Evolutionary conservation across 2,797 vertebrate genomes (phyloP).

Genomic region (Clarias laeviceps): DNA sequence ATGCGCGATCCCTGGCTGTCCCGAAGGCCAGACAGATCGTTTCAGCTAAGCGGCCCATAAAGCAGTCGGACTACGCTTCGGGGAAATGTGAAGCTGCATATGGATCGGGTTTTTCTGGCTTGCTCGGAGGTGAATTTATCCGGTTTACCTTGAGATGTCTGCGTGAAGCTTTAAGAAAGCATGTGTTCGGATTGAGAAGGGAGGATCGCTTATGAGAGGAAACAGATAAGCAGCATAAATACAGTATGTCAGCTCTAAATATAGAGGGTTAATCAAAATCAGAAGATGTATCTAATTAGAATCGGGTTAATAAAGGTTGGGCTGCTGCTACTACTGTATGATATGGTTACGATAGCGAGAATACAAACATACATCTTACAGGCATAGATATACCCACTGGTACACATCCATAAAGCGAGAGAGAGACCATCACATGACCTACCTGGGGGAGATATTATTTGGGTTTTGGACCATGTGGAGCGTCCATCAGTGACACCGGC

Average conservation of each 20-base stretch:
- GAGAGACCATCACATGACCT: not conserved
- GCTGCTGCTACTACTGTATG: no score
- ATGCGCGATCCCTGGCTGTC: not conserved
- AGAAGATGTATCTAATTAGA: not conserved
- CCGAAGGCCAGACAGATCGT: conserved; percentile 20
- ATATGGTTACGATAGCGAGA: not conserved
- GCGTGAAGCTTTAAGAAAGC: conserved; percentile 35
- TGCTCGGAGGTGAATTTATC: conserved; percentile 46
- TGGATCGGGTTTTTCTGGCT: conserved; percentile 18
- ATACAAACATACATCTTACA: not conserved
- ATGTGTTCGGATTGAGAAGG: conserved; percentile 2
- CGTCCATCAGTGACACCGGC: not conserved
- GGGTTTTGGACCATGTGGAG: not conserved
- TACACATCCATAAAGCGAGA: not conserved
- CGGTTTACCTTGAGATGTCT: conserved; percentile 54
- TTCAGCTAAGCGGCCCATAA: conserved; percentile 26
- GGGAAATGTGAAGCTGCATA: conserved; percentile 23
- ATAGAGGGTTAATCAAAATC: not conserved
- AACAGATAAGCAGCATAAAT: conserved; percentile 37
- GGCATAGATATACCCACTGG: not conserved
- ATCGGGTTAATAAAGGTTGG: not conserved
- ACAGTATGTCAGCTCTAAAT: conserved; percentile 5
- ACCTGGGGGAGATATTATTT: not conserved
- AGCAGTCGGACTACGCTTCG: conserved; percentile 20
- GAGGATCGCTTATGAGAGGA: conserved; percentile 36